These are phyloP conservation scores for Amphipoea lucens DNA, from an alignment of 2,888 invertebrate species.

Conservation along the genomic window DNA sequence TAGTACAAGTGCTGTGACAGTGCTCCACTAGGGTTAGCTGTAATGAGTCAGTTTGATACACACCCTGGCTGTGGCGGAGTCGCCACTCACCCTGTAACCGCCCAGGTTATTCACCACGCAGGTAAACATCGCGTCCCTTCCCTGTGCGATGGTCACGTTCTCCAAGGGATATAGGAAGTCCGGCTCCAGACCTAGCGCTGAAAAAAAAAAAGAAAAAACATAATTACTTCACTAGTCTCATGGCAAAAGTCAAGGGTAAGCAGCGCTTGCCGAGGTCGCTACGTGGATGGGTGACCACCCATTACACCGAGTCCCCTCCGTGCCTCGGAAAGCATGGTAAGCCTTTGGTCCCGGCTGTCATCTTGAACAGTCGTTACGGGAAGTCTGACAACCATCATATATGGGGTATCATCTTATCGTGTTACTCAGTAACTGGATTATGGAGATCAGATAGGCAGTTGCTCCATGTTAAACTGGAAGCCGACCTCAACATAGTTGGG, in stretches of 20 bases:
- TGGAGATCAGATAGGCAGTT: no score
- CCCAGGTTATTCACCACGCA: conserved; percentile 96
- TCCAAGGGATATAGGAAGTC: conserved; percentile 94
- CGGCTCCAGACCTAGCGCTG: conserved; percentile 94
- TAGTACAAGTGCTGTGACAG: conserved; percentile 83
- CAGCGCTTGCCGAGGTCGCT: background rate
- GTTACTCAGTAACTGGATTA: background rate
- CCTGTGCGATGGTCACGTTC: conserved; percentile 95
- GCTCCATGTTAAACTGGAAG: background rate
- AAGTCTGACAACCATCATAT: background rate
- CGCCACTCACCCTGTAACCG: conserved; percentile 97
- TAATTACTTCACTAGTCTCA: background rate
- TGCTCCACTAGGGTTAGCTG: conserved; percentile 89
- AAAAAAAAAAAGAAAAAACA: conserved; percentile 73
- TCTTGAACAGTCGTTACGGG: background rate
- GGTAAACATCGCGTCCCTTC: conserved; percentile 95
- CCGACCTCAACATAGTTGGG: background rate
- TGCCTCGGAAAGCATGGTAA: background rate
- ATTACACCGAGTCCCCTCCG: background rate
- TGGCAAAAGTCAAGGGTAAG: background rate
- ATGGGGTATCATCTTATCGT: background rate
- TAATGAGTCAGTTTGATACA: conserved; percentile 91
- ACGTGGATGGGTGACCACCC: background rate
- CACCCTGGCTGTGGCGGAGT: conserved; percentile 95
- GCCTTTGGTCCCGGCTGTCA: background rate